Base-by-base conservation (phyloP, 1,140 invertebrate genomes). In the Capitella teleta region DNA sequence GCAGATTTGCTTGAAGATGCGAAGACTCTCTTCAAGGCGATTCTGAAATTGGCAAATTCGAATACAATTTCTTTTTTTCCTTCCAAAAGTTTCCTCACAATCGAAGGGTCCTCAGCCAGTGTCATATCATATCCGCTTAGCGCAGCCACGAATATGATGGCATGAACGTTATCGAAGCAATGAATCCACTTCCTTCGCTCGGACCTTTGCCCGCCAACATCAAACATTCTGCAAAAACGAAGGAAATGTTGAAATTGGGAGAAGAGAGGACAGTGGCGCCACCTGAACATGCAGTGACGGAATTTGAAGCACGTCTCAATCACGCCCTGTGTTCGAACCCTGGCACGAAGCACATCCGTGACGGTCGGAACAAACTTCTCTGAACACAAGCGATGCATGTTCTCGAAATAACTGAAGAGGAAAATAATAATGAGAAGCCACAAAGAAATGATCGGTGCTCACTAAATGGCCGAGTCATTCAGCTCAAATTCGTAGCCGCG, bases 121-220 rank as follows among this genome's bases (percentile, higher is more conserved):
- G 74, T 78, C 77, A 80, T 80, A 61, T 81, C 79, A 61, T 81
- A 82, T 28, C 78, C 78, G 66, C 80, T 82, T 5, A 82, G 66
- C 4, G 80, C 78, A 14, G 79, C 79, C 36, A 82, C 80, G 72
- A 80, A 82, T 28, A 82, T 56, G 10, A 82, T 74, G 23, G 79
- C 78, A 59, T 74, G 72, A 2, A 81, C 80, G 66, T 82, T 79
- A 65, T 81, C 80, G 66, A 82, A 82, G 66, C 79, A 81, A 60
- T 71, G 69, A 42, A 78, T 78, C 77, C 77, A 79, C 57, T 78
- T 78, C 32, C 70, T 59, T 21, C 77, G 60, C 57, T 79, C 77
- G 45, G 76, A 78, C 53, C 77, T 61, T 53, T 78, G 77, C 52
- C 77, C 74, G 53, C 74, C 74, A 25, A 76, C 74, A 58, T 76